Conservation (phyloP, 2,797 vertebrate genomes). For the Gastrophryne carolinensis region DNA sequence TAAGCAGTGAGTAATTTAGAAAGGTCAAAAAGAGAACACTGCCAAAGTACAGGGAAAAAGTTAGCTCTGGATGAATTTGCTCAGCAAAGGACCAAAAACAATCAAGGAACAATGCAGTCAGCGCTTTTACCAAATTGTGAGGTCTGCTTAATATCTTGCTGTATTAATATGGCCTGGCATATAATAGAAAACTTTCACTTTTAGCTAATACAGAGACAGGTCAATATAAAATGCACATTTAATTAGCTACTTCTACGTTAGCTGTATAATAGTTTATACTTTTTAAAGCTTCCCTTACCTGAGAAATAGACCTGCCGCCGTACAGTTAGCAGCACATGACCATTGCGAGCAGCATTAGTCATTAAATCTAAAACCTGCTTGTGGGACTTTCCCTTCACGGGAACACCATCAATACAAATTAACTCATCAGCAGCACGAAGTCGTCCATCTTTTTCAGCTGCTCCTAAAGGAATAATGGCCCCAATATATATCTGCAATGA, state of each 20-base stretch:
- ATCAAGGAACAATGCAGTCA: too few species aligned
- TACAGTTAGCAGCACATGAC: conserved; percentile 92
- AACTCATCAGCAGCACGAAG: conserved; percentile 92
- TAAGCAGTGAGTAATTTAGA: conserved; percentile 10
- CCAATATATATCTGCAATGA: conserved; percentile 89
- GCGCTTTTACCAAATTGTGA: too few species aligned
- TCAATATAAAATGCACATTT: too few species aligned
- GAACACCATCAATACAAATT: conserved; percentile 90
- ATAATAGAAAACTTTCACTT: too few species aligned
- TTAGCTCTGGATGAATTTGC: neutral
- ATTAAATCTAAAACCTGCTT: conserved; percentile 96
- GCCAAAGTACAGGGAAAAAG: neutral
- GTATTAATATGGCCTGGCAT: too few species aligned
- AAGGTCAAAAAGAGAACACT: conserved; percentile 1
- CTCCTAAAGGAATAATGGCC: conserved; percentile 92
- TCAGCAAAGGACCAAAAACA: too few species aligned
- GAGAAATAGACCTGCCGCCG: conserved; percentile 80
- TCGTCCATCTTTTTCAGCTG: conserved; percentile 91
- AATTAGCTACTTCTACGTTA: too few species aligned
- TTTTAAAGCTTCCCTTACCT: conserved; percentile 67
- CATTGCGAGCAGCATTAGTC: conserved; percentile 94
- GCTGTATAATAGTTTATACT: too few species aligned
- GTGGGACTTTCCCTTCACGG: conserved; percentile 93
- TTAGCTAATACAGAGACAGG: too few species aligned
- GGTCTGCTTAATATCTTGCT: too few species aligned